A percentile compares a stretch with the other conserved stretches of the same genome.
Conservation (phyloP, 2,797 vertebrate genomes). For the Huso huso region DNA sequence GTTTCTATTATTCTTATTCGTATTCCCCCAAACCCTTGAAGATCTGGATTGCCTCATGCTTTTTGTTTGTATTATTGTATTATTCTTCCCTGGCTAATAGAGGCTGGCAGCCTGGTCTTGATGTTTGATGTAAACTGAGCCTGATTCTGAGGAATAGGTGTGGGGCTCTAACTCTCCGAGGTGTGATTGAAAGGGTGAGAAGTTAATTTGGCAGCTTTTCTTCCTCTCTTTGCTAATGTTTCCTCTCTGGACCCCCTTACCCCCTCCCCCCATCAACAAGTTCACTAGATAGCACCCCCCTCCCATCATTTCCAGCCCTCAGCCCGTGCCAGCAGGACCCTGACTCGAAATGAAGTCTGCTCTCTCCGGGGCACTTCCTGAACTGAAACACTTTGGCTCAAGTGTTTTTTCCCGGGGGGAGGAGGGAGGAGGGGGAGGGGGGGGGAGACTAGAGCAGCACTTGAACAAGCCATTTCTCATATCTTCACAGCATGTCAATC, state of each 20-base stretch:
- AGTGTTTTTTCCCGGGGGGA: slow-evolving; percentile 89
- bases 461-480: slow-evolving; percentile 88
- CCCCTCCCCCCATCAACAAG: slow-evolving; percentile 45
- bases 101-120: slow-evolving; percentile 29
- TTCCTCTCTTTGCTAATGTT: slow-evolving; percentile 96
- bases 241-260: slow-evolving; percentile 64
- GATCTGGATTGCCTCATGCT: no score
- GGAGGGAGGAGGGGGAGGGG: slow-evolving; percentile 21
- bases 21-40: no score
- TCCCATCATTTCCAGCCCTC: slow-evolving; percentile 54
- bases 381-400: slow-evolving; percentile 97
- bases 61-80: not conserved
- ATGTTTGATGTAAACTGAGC: slow-evolving; percentile 67
- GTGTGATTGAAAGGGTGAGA: slow-evolving; percentile 99
- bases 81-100: not conserved
- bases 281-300: slow-evolving; percentile 31
- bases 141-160: slow-evolving; percentile 72
- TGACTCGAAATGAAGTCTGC: slow-evolving; percentile 95
- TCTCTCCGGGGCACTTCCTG: slow-evolving; percentile 97
- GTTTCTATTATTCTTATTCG: no score
- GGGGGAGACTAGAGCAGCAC: slow-evolving; percentile 56
- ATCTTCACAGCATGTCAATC: slow-evolving; percentile 88
- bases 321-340: slow-evolving; percentile 74
- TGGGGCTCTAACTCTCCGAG: slow-evolving; percentile 90
- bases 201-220: slow-evolving; percentile 99